Base-by-base conservation (phyloP, 2,113 vertebrate genomes). In the Gambusia affinis region DNA sequence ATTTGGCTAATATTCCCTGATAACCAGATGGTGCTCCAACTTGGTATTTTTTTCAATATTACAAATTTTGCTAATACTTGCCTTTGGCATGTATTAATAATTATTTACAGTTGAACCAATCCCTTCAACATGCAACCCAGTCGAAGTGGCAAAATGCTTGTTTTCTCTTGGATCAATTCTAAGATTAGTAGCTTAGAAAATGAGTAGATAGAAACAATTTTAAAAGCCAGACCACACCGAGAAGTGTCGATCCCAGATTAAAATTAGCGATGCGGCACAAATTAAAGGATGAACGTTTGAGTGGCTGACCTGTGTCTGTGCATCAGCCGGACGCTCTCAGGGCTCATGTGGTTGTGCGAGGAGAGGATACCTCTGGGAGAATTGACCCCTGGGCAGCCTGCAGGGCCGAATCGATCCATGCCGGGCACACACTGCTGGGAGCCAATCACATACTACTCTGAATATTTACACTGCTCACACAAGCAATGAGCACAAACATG, bases 271-370 rank as follows among this genome's bases (percentile, higher is more conserved):
- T 31, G 28, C 29, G 2, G 15, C 39, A 22, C 15, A 6, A 4
- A 22, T 70, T 4, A 27, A 1, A 24, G 24, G 31, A 37, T 60
- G 1, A 19, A 39, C 1, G 39, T 33, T 51, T 10, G 24, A 12
- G 42, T 12, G 65, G 69, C 89, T 60, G 91, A 98, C 96, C 97
- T 97, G 95, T 98, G 97, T 84, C 96, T 94, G 82, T 98, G 96
- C 17, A 97, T 86, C 86, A 97, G 93, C 84, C 96, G 96, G 70
- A 97, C 90, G 82, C 93, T 97, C 90, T 98, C 97, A 0, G 96
- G 96, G 85, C 96, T 98, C 95, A 97, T 96, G 79, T 96, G 95
- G 66, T 94, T 95, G 31, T 98, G 97, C 0, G 96, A 96, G 28
- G 95, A 90, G 76, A 97, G 92, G 35, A 95, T 95, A 35, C 93